These are phyloP conservation scores for Xestobium rufovillosum DNA, from an alignment of 2,888 invertebrate species.

Conservation along the genomic window DNA sequence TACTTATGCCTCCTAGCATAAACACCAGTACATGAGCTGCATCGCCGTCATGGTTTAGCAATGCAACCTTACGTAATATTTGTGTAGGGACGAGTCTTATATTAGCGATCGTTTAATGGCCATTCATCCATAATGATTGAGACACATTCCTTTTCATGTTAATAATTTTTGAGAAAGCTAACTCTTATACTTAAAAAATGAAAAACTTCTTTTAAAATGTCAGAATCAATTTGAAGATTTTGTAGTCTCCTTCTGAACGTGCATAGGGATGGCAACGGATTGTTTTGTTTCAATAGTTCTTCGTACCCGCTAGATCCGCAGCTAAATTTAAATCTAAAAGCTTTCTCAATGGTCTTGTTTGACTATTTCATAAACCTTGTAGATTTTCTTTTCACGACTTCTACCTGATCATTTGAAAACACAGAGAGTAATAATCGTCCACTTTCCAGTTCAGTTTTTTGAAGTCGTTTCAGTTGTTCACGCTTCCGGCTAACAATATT, in stretches of 20 bases:
- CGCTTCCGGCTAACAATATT: no score
- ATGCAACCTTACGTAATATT: background rate
- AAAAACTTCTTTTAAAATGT: conserved; percentile 9
- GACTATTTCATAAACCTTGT: conserved; percentile 7
- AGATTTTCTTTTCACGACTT: conserved; percentile 6
- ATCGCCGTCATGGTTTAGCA: conserved; percentile 1
- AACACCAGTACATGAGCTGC: conserved; percentile 5
- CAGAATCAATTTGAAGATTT: conserved; percentile 8
- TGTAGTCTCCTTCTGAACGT: conserved; percentile 10
- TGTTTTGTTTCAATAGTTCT: conserved; percentile 13
- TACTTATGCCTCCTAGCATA: background rate
- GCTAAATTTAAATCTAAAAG: conserved; percentile 12
- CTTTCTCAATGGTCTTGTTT: conserved; percentile 4
- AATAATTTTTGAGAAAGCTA: conserved; percentile 5
- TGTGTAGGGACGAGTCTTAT: no score
- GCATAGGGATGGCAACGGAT: conserved; percentile 12
- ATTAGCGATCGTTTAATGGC: conserved; percentile 1
- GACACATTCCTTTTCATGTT: conserved; percentile 11
- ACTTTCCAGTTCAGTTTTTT: no score
- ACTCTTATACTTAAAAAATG: conserved; percentile 7
- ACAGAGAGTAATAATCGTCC: no score
- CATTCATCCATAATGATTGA: conserved; percentile 14
- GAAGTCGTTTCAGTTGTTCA: no score
- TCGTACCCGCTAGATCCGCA: no score
- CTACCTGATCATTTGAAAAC: conserved; percentile 6